A percentile compares a stretch with the other conserved stretches of the same genome.
Conservation (phyloP, 2,113 vertebrate genomes). For the Lynx canadensis region DNA sequence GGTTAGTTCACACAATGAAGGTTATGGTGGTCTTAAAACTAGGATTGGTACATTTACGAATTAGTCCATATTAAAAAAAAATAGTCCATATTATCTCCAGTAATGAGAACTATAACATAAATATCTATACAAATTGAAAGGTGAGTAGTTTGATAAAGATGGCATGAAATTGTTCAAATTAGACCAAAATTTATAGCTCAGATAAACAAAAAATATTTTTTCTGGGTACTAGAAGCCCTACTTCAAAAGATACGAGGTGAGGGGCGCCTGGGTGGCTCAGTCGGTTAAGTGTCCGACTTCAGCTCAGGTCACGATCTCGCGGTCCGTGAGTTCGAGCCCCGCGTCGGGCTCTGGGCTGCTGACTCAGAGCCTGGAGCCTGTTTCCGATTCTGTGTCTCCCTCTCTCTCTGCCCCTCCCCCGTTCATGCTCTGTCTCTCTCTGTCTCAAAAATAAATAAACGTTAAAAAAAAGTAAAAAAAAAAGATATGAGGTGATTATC, state of each 20-base stretch:
- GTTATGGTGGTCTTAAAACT: neutral
- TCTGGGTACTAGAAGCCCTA: neutral
- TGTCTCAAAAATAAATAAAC: no score
- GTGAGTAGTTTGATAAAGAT: neutral
- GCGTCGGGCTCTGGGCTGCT: no score
- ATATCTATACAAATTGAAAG: neutral
- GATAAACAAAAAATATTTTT: constrained; percentile 1
- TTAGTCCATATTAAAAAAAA: neutral
- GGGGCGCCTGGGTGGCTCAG: neutral
- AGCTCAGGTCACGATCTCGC: neutral
- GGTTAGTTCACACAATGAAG: neutral
- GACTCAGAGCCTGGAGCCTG: neutral
- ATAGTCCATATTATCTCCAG: neutral
- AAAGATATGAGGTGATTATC: neutral
- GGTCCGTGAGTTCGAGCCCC: no score
- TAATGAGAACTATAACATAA: constrained; percentile 15
- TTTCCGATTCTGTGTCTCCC: neutral
- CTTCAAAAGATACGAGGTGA: neutral
- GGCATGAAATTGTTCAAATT: neutral
- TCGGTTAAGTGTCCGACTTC: neutral
- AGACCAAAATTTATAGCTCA: neutral
- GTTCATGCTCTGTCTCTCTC: no score
- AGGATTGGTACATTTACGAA: neutral
- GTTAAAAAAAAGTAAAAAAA: no score
- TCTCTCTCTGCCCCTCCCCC: neutral